phyloP scores from a whole-genome alignment of 2,888 invertebrate genomes.

The Aleiodes testaceus region DNA sequence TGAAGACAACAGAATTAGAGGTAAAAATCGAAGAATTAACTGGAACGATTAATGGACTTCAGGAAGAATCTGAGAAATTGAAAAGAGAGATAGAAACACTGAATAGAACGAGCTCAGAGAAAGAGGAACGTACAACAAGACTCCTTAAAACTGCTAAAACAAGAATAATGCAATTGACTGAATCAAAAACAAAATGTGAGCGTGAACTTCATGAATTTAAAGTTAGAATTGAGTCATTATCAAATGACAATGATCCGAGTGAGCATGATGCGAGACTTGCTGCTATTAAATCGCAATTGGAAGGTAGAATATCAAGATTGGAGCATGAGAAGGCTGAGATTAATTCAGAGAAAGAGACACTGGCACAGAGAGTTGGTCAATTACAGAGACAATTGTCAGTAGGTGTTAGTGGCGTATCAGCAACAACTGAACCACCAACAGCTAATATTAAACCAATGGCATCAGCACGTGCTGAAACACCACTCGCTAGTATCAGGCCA shows the following conservation, averaged over 20 bases:
- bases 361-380: constrained; percentile 81
- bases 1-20: constrained; percentile 60
- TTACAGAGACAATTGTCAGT: constrained; percentile 81
- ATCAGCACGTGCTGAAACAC: constrained; percentile 88
- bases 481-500: constrained; percentile 93
- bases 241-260: constrained; percentile 62
- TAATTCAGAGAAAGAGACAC: constrained; percentile 79
- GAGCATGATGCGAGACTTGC: constrained; percentile 74
- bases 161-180: constrained; percentile 82
- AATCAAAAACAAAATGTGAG: constrained; percentile 78
- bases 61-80: constrained; percentile 79
- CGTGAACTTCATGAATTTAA: constrained; percentile 66
- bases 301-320: constrained; percentile 80
- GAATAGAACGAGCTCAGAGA: constrained; percentile 76
- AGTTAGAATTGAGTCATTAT: constrained; percentile 61
- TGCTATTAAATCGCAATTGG: constrained; percentile 81
- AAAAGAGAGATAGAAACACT: constrained; percentile 80
- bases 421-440: constrained; percentile 80
- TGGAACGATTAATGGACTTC: constrained; percentile 73
- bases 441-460: constrained; percentile 95
- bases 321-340: constrained; percentile 83
- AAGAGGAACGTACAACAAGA: constrained; percentile 80
- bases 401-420: constrained; percentile 77
- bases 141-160: constrained; percentile 84
- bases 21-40: constrained; percentile 68